Percentiles rank a stretch among this genome's conserved stretches.
phyloP scores from a whole-genome alignment of 2,888 invertebrate genomes.

The Drosophila recens region DNA sequence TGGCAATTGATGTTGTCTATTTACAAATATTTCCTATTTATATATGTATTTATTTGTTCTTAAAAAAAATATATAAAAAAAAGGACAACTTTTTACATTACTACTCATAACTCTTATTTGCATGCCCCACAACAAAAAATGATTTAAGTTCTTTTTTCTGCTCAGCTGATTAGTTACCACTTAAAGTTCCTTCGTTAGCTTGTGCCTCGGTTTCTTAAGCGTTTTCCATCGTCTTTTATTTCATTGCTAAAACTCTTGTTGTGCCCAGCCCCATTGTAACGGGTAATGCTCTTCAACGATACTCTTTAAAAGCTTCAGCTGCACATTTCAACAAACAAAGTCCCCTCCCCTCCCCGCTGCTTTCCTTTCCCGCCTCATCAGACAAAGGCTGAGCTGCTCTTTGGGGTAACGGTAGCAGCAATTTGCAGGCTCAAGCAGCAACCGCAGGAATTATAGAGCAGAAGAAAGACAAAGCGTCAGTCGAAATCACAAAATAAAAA shows the following conservation, averaged over 20 bases:
- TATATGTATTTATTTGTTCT: too few relatives aligned
- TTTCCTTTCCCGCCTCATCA: neutral
- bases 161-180: slow-evolving; percentile 29
- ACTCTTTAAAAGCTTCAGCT: slow-evolving; percentile 49
- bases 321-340: slow-evolving; percentile 36
- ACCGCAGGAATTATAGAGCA: slow-evolving; percentile 49
- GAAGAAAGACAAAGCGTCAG: slow-evolving; percentile 52
- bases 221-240: slow-evolving; percentile 26
- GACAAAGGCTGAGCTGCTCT: slow-evolving; percentile 40
- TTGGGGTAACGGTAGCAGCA: slow-evolving; percentile 41
- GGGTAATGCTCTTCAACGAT: slow-evolving; percentile 27
- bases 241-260: slow-evolving; percentile 12
- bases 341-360: neutral
- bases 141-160: slow-evolving; percentile 11
- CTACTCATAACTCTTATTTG: neutral
- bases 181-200: slow-evolving; percentile 5
- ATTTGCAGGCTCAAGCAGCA: slow-evolving; percentile 36
- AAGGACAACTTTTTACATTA: too few relatives aligned
- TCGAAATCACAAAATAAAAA: slow-evolving; percentile 40
- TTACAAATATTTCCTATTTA: too few relatives aligned
- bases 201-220: slow-evolving; percentile 16
- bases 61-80: too few relatives aligned
- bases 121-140: neutral
- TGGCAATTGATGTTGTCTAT: too few relatives aligned
- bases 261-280: slow-evolving; percentile 32